Base-by-base conservation (phyloP, 1,140 invertebrate species). In the Probaryconus sp. region DNA sequence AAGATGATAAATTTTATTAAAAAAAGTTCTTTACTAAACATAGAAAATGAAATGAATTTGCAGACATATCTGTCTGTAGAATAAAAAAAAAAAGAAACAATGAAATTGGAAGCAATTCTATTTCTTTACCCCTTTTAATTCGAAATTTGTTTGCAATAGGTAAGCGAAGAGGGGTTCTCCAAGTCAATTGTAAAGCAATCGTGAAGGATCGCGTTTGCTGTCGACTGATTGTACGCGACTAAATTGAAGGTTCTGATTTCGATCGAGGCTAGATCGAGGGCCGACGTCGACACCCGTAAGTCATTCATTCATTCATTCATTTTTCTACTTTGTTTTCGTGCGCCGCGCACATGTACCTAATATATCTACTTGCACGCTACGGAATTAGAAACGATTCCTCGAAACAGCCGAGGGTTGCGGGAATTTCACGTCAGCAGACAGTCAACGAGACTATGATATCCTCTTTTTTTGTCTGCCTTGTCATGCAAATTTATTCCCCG, bases 401-500 rank as follows among this genome's bases (percentile, higher is more conserved):
- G 70, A 74, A 69, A 55, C 5, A 40, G 56, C 24, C 61, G 53
- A 63, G 63, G 61, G 71, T 69, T 60, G 61, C 60, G 60, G 42
- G 76, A 77, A 67, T 51, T 51, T 56, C 51, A 55, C 61, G 50
- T 67, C 56, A 42, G 64, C 65, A 77, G 75, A 74, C 75, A 74
- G 60, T 55, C 33, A 64, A 50, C 71, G 64, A 75, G 51, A 69
- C 64, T 65, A 50, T 31, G 40, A 68, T 55, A 63, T 53, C 14
- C 64, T 61, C 42, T 68, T 58, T 73, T 75, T 75, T 69, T 45
- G 51, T 75, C 58, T 69, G 18, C 70, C 35, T 7, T 33, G 56
- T 33, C 64, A 75, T 58, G 71, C 58, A 74, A 74, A 68, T 74
- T 55, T 64, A 64, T 74, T 68, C 64, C 50, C 31, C 50, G 71